A percentile compares a stretch with the other conserved stretches of the same genome.
Conservation (phyloP, 2,113 vertebrate genomes). For the Anhinga anhinga region DNA sequence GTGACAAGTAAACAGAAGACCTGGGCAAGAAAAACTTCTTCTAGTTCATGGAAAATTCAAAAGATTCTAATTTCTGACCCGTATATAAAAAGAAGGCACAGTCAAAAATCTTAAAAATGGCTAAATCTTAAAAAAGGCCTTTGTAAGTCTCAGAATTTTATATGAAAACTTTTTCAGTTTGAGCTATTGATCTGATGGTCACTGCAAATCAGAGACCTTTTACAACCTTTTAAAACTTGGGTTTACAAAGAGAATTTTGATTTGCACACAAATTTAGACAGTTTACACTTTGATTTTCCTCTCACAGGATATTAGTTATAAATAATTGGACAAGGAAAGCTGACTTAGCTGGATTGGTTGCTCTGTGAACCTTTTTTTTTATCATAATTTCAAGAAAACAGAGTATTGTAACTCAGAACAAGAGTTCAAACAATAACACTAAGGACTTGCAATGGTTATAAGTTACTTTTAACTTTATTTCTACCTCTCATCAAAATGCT, state of each 20-base stretch:
- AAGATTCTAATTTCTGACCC: not conserved
- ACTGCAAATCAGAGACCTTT: not conserved
- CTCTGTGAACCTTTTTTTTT: not conserved
- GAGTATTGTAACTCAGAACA: not conserved
- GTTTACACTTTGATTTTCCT: not conserved
- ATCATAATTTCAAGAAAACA: not conserved
- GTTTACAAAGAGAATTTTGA: not conserved
- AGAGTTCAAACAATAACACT: not conserved
- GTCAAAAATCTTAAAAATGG: not conserved
- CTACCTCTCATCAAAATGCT: not conserved
- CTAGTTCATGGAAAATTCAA: not conserved
- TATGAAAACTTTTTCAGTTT: not conserved
- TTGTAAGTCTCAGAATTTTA: not conserved
- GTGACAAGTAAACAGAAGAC: not conserved
- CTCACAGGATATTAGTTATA: not conserved
- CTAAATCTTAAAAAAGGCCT: not conserved
- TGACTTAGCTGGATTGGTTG: not conserved
- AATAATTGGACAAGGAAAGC: not conserved
- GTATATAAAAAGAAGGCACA: not conserved
- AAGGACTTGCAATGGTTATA: not conserved
- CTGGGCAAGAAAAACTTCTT: not conserved
- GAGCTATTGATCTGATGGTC: not conserved
- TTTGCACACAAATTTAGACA: not conserved
- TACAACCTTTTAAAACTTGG: not conserved
- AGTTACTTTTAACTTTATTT: not conserved